Evolutionary conservation across 64 coral and sea anemone species (phyloP).

Genomic region (Dendrophyllia cribrosa): DNA sequence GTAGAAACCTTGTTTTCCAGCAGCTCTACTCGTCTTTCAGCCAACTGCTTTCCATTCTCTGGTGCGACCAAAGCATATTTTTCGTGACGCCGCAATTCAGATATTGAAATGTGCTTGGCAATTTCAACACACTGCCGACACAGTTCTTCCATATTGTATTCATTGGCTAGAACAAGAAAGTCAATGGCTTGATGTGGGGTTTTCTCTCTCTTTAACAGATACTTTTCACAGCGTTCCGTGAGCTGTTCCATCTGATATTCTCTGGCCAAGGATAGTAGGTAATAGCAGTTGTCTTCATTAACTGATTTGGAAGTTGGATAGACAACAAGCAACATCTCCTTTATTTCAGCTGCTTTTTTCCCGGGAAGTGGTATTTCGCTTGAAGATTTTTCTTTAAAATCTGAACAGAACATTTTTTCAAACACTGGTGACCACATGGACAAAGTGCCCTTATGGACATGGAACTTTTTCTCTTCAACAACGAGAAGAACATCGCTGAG

Average conservation of each 20-base stretch:
- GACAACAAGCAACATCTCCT: slow-evolving; percentile 74
- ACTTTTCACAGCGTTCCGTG: slow-evolving; percentile 68
- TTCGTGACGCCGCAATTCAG: slow-evolving; percentile 65
- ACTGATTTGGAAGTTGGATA: slow-evolving; percentile 74
- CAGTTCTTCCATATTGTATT: slow-evolving; percentile 56
- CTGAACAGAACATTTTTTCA: slow-evolving; percentile 74
- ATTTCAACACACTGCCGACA: slow-evolving; percentile 78
- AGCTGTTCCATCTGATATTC: slow-evolving; percentile 86
- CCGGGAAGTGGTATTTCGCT: slow-evolving; percentile 62
- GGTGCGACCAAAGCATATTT: slow-evolving; percentile 64
- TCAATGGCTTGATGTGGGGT: slow-evolving; percentile 61
- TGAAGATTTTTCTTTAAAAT: slow-evolving; percentile 50
- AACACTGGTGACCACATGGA: slow-evolving; percentile 88
- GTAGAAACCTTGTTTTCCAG: slow-evolving; percentile 59
- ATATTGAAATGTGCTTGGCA: slow-evolving; percentile 77
- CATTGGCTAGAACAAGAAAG: slow-evolving; percentile 65
- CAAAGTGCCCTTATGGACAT: slow-evolving; percentile 75
- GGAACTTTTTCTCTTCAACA: slow-evolving; percentile 69
- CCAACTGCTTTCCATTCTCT: slow-evolving; percentile 55
- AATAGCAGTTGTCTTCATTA: slow-evolving; percentile 65
- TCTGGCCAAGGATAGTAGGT: slow-evolving; percentile 59
- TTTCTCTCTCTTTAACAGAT: slow-evolving; percentile 63
- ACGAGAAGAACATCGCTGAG: slow-evolving; percentile 71
- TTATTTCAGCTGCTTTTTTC: slow-evolving; percentile 72
- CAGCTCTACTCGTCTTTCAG: slow-evolving; percentile 61